phyloP scores from a whole-genome alignment of 2,888 invertebrate genomes.

The Mimumesa dahlbomi region DNA sequence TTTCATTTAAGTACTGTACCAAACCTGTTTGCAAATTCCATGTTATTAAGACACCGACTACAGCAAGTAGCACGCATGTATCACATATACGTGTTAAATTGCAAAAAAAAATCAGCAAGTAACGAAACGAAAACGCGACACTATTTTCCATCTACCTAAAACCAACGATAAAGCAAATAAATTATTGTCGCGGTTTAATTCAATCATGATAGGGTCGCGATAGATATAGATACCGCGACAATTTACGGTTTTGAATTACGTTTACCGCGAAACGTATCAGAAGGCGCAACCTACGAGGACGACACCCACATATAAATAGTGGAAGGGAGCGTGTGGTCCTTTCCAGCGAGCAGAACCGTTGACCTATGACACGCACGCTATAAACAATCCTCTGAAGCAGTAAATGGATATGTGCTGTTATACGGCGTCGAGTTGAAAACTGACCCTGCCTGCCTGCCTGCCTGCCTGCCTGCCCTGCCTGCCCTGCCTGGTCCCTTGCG shows the following conservation, averaged over 20 bases:
- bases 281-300: conserved; percentile 30
- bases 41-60: no score
- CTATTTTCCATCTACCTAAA: no score
- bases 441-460: conserved; percentile 46
- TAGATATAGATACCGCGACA: conserved; percentile 30
- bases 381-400: conserved; percentile 74
- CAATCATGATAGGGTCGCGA: conserved; percentile 35
- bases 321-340: conserved; percentile 55
- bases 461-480: conserved; percentile 20
- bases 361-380: conserved; percentile 77
- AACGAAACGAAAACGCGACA: no score
- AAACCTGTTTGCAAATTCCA: no score
- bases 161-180: conserved; percentile 2
- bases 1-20: no score
- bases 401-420: conserved; percentile 73
- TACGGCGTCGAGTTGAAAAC: conserved; percentile 71
- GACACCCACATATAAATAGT: conserved; percentile 53
- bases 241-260: conserved; percentile 38
- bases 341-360: conserved; percentile 54
- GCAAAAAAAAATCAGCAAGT: no score
- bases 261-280: conserved; percentile 33
- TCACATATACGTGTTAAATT: no score
- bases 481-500: conserved; percentile 44
- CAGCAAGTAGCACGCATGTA: no score
- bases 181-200: conserved; percentile 39